Conservation (phyloP, 2,888 invertebrate species). For the Caradrina kadenii region DNA sequence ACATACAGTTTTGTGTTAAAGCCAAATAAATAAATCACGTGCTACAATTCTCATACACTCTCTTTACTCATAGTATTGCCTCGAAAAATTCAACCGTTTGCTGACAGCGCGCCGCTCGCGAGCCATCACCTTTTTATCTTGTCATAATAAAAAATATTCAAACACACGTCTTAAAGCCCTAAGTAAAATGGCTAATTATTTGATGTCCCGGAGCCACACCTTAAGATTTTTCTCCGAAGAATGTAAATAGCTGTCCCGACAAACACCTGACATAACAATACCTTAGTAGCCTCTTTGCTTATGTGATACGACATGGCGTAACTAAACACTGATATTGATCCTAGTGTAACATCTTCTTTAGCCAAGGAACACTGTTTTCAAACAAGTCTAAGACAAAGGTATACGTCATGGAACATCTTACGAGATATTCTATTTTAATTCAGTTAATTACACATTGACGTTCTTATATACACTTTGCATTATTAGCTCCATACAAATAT, state of each 20-base stretch:
- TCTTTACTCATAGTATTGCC: too few species aligned
- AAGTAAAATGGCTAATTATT: too few species aligned
- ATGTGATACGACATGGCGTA: conserved; percentile 2
- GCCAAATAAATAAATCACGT: too few species aligned
- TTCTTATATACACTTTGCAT: background rate
- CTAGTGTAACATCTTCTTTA: background rate
- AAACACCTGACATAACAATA: conserved; percentile 42
- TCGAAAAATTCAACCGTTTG: too few species aligned
- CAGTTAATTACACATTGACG: background rate
- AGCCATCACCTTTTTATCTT: too few species aligned
- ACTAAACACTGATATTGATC: background rate
- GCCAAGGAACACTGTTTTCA: background rate
- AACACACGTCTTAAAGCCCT: too few species aligned
- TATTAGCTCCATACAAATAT: conserved; percentile 5
- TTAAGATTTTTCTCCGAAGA: background rate
- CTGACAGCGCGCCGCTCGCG: too few species aligned
- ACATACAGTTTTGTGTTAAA: too few species aligned
- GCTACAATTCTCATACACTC: too few species aligned
- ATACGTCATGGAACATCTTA: conserved; percentile 13
- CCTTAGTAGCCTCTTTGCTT: background rate
- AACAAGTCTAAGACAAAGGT: conserved; percentile 19
- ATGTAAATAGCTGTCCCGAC: background rate
- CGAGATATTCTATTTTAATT: background rate
- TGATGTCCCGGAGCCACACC: too few species aligned
- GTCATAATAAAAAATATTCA: too few species aligned